Conservation (phyloP, 2,797 vertebrate genomes). For the Urosaurus nigricauda region DNA sequence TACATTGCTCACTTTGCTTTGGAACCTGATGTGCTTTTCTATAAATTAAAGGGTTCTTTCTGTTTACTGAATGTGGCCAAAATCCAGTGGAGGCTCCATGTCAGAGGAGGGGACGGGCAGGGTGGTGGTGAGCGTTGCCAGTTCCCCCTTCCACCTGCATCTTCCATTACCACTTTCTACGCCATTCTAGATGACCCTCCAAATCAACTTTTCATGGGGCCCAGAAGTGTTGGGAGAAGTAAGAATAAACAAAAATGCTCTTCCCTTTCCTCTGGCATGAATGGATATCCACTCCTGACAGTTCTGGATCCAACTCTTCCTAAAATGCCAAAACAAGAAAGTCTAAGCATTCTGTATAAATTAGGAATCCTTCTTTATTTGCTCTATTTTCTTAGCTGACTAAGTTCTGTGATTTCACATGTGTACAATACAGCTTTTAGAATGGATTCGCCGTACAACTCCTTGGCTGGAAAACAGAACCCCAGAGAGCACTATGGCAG, state of each 20-base stretch:
- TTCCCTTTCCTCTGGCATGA: background rate
- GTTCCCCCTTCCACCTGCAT: too few species aligned
- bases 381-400: background rate
- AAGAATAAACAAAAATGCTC: background rate
- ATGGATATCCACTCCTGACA: background rate
- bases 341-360: background rate
- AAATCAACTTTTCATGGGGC: background rate
- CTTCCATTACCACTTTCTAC: background rate
- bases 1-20: background rate
- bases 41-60: background rate
- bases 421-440: slow-evolving; percentile 86
- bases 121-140: background rate
- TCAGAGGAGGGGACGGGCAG: background rate
- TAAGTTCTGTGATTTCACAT: slow-evolving; percentile 38
- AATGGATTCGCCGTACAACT: slow-evolving; percentile 97
- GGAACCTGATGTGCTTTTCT: background rate
- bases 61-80: background rate
- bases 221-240: background rate
- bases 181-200: background rate
- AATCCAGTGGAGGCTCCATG: background rate
- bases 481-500: slow-evolving; percentile 93
- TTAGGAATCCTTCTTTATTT: background rate
- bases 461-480: slow-evolving; percentile 97
- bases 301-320: background rate
- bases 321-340: slow-evolving; percentile 15